phyloP scores from a whole-genome alignment of 2,888 invertebrate genomes.

The Netelia inedita region DNA sequence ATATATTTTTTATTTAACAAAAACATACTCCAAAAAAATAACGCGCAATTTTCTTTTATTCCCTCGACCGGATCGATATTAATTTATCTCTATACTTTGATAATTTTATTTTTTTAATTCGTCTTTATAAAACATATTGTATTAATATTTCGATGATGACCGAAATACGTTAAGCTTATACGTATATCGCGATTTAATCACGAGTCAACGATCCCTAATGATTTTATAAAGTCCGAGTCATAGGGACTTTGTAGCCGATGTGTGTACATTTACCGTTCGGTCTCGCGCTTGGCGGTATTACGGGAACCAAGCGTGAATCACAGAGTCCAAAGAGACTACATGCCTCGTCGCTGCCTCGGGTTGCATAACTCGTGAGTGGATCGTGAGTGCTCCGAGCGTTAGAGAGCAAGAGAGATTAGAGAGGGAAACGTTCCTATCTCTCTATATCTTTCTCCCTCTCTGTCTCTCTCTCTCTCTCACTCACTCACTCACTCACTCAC shows the following conservation, averaged over 20 bases:
- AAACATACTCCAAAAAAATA: no score
- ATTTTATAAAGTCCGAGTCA: constrained; percentile 17
- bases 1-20: no score
- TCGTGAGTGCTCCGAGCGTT: constrained; percentile 46
- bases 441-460: not conserved
- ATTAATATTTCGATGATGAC: no score
- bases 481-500: not conserved
- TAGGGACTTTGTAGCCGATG: constrained; percentile 8
- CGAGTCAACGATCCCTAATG: constrained; percentile 42
- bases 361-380: constrained; percentile 51
- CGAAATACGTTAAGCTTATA: not conserved
- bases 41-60: no score
- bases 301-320: constrained; percentile 58
- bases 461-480: not conserved
- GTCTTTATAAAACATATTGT: no score
- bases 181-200: constrained; percentile 9
- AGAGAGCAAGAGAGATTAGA: constrained; percentile 24
- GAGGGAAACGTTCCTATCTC: not conserved
- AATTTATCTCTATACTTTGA: no score
- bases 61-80: no score
- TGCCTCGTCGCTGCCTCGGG: constrained; percentile 12
- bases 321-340: constrained; percentile 24
- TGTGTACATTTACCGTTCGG: constrained; percentile 30
- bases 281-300: constrained; percentile 15
- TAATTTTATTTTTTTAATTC: no score